A percentile compares a stretch with the other conserved stretches of the same genome.
phyloP scores from a whole-genome alignment of 2,113 vertebrate genomes.

The Atlantisia rogersi region DNA sequence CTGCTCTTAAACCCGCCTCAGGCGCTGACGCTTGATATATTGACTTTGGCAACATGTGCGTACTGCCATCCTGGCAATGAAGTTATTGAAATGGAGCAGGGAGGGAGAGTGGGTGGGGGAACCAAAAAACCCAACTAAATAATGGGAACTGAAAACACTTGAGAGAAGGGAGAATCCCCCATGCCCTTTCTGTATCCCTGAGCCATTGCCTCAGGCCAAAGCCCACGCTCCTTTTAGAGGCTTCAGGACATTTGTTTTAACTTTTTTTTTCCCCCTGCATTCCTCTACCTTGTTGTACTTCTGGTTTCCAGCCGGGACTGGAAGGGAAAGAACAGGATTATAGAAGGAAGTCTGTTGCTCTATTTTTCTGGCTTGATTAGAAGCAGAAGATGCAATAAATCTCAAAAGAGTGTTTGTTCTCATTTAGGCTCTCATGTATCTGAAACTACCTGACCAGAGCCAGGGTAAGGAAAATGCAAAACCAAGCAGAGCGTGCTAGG shows the following conservation, averaged over 20 bases:
- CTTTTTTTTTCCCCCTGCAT: neutral
- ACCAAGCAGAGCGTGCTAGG: neutral
- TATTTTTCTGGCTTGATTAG: slow-evolving; percentile 48
- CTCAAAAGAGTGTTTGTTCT: slow-evolving; percentile 26
- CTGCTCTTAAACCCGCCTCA: neutral
- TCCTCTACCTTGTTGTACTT: slow-evolving; percentile 45
- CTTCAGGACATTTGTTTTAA: slow-evolving; percentile 32
- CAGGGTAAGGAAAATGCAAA: neutral
- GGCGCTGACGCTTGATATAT: neutral
- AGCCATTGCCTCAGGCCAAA: neutral
- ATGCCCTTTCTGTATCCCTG: fast-evolving
- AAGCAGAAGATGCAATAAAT: slow-evolving; percentile 62
- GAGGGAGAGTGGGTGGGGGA: fast-evolving
- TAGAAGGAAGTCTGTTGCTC: slow-evolving; percentile 20
- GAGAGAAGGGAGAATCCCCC: neutral
- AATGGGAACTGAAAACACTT: neutral
- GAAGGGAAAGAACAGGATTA: slow-evolving; percentile 35
- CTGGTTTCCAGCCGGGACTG: slow-evolving; percentile 19
- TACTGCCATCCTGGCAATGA: slow-evolving; percentile 20
- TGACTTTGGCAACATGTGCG: slow-evolving; percentile 15
- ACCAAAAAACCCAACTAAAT: neutral
- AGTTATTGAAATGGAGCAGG: neutral
- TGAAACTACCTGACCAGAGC: slow-evolving; percentile 14
- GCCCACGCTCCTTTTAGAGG: neutral
- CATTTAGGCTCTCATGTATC: neutral